Percentiles rank a stretch among this genome's conserved stretches.
These are phyloP conservation scores for Mionectes macconnelli DNA, from an alignment of 2,113 vertebrate species.

Conservation along the genomic window DNA sequence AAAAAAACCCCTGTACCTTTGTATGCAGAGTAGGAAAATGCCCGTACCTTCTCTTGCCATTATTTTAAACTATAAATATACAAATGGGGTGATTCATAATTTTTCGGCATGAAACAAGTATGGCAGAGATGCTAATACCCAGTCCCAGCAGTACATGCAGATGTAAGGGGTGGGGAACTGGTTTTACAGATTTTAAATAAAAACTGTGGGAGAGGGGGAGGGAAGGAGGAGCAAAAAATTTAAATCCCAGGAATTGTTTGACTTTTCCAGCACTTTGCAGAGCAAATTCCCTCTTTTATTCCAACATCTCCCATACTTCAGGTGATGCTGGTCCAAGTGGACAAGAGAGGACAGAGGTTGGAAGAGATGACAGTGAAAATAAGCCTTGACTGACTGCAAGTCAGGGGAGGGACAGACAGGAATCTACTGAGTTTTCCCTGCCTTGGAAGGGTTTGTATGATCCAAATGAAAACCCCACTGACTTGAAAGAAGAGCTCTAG, in stretches of 20 bases:
- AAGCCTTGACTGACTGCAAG: background rate
- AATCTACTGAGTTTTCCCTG: background rate
- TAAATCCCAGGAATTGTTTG: background rate
- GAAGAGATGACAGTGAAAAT: background rate
- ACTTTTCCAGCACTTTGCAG: background rate
- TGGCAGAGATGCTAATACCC: background rate
- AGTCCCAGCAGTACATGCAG: background rate
- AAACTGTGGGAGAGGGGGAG: background rate
- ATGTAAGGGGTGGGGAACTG: background rate
- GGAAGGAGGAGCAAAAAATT: background rate
- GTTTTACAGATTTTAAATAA: conserved; percentile 43
- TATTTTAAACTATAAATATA: conserved; percentile 1
- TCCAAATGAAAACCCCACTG: background rate
- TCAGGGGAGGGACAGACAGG: background rate
- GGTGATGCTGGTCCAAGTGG: background rate
- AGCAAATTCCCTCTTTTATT: background rate
- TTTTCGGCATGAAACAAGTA: conserved; percentile 18
- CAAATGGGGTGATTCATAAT: background rate
- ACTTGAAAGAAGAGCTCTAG: background rate
- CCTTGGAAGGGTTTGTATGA: background rate
- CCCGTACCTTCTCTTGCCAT: background rate
- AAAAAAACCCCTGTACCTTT: background rate
- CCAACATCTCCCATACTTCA: background rate
- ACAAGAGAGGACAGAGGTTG: background rate
- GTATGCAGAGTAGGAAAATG: background rate